Base-by-base conservation (phyloP, 2,888 invertebrate species). In the Aromia moschata region DNA sequence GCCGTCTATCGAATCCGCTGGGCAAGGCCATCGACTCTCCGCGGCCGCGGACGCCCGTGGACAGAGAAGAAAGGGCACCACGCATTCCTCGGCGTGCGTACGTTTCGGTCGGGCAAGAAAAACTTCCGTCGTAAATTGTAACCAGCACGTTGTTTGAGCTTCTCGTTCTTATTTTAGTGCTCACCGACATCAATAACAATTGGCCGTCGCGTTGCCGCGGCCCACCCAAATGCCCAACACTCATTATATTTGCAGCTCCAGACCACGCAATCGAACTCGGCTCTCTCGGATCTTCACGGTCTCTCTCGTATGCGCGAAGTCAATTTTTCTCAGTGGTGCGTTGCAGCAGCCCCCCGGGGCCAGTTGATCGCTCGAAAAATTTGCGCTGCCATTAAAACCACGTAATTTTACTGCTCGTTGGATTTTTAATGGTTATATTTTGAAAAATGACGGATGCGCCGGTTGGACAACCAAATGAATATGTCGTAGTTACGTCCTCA, bases 121-220 rank as follows among this genome's bases (percentile, higher is more conserved):
- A 59, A 59, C 49, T 54, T 43, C 43, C 49, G 59, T 49, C 59
- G 40, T 59, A 65, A 47, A 60, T 65, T 55, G 59, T 52, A 53
- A 58, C 57, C 62, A 54, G 52, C 59, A 17, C 51, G 45, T 55
- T 60, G 58, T 56, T 65, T 46, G 61, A 59, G 55, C 61, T 65
- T 58, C 62, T 59, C 62, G 61, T 65, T 65, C 65, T 61, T 63
- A 61, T 67, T 67, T 63, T 61, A 63, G 60, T 62, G 58, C 58
- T 58, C 46, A 59, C 52, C 64, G 58, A 62, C 59, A 54, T 47
- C 58, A 51, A 61, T 53, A 63, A 67, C 67, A 67, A 67, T 67
- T 67, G 65, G 61, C 63, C 51, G 17, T 51, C 37, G 51, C 44
- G 49, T 54, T 59, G 31, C 44, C 46, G 16, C 53, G 54, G 55